Evolutionary conservation across 35 echinoderm and acorn worm species (phyloP).

Genomic region (Apostichopus parvimensis): DNA sequence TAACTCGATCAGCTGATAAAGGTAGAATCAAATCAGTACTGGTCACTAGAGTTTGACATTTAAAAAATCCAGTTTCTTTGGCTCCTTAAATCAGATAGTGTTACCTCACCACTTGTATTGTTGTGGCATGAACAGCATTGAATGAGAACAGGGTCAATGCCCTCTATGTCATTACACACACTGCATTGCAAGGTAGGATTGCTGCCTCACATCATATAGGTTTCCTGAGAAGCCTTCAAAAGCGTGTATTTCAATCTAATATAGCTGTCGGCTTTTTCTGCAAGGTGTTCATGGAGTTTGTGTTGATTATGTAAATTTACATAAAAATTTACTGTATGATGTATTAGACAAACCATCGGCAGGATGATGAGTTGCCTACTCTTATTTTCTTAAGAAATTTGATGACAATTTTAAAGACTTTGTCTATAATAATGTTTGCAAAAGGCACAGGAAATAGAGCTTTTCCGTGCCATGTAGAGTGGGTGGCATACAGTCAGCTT

Average conservation of each 20-base stretch:
- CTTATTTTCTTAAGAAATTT: constrained; percentile 44
- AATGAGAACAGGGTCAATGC: constrained; percentile 38
- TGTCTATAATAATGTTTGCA: constrained; percentile 30
- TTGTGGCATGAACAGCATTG: neutral
- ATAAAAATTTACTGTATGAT: constrained; percentile 41
- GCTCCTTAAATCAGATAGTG: constrained; percentile 39
- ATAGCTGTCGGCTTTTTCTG: constrained; percentile 25
- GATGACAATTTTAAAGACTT: constrained; percentile 38
- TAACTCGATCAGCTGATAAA: constrained; percentile 33
- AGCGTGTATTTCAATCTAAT: constrained; percentile 57
- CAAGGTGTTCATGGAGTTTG: constrained; percentile 34
- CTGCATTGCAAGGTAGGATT: neutral
- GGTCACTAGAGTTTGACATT: constrained; percentile 41
- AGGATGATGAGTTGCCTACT: constrained; percentile 19
- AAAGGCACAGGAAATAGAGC: constrained; percentile 33
- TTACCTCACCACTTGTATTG: constrained; percentile 4
- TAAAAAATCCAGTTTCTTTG: constrained; percentile 37
- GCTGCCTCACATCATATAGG: neutral
- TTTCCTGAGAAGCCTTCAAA: neutral
- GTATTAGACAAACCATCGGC: neutral
- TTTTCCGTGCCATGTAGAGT: neutral
- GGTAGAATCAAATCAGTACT: constrained; percentile 26
- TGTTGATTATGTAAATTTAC: constrained; percentile 41
- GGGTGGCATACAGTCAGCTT: neutral
- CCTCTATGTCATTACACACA: constrained; percentile 51